These are phyloP conservation scores for Dromococcyx pavoninus DNA, from an alignment of 2,797 vertebrate genomes.

Conservation along the genomic window DNA sequence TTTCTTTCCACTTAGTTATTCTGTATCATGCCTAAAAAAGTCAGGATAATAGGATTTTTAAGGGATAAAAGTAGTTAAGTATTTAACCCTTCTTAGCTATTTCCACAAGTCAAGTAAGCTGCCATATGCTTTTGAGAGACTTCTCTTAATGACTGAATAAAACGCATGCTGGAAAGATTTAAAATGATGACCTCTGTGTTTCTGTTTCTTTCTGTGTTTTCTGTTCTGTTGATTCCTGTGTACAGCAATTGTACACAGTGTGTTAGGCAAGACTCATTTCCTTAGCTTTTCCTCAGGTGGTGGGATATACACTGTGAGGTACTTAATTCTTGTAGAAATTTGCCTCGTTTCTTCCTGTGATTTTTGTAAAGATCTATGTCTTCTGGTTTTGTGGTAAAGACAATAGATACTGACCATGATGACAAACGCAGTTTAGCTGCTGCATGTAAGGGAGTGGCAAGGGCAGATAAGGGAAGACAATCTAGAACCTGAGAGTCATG, in stretches of 20 bases:
- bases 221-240: neutral
- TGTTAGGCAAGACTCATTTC: neutral
- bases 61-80: neutral
- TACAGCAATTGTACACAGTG: neutral
- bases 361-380: neutral
- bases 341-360: neutral
- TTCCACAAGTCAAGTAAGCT: neutral
- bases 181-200: neutral
- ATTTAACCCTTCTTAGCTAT: neutral
- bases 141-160: neutral
- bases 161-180: neutral
- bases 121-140: neutral
- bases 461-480: neutral
- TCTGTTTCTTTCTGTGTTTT: neutral
- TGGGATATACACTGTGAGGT: neutral
- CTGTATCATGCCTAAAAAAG: neutral
- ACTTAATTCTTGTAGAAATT: neutral
- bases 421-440: neutral
- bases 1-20: neutral
- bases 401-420: rapidly evolving
- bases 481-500: neutral
- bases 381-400: neutral
- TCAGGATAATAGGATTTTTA: neutral
- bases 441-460: neutral
- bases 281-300: neutral